Conservation (phyloP, 2,888 invertebrate genomes). For the Chrysodeixis includens region DNA sequence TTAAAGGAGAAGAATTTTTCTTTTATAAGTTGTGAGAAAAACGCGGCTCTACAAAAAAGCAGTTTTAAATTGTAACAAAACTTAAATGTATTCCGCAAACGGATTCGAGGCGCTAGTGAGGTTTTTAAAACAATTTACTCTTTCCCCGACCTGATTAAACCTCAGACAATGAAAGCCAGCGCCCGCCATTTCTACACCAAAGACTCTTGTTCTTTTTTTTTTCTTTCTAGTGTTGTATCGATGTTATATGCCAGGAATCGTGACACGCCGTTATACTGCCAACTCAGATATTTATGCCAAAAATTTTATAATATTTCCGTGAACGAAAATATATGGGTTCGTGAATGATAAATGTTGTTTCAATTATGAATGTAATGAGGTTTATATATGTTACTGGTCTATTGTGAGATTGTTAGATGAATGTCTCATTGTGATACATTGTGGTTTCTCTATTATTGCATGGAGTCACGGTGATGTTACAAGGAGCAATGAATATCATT, state of each 20-base stretch:
- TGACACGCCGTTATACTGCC: slow-evolving; percentile 5
- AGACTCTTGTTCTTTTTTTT: not conserved
- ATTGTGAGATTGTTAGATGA: not conserved
- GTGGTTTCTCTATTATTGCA: not conserved
- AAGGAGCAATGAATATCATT: not conserved
- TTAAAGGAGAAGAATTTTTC: no score
- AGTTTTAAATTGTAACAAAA: not conserved
- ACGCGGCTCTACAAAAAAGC: not conserved
- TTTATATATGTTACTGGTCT: not conserved
- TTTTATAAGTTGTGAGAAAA: not conserved
- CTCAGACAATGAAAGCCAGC: not conserved
- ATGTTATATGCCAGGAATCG: slow-evolving; percentile 3
- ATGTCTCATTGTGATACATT: not conserved
- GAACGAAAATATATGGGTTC: not conserved
- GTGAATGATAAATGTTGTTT: slow-evolving; percentile 8
- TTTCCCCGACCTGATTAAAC: slow-evolving; percentile 9
- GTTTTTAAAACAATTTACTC: slow-evolving; percentile 7
- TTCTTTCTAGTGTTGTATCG: not conserved
- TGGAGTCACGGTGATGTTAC: not conserved
- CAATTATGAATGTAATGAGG: slow-evolving; percentile 7
- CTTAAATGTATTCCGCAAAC: not conserved
- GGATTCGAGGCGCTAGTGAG: not conserved
- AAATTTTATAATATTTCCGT: slow-evolving; percentile 9
- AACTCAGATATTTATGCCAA: slow-evolving; percentile 6
- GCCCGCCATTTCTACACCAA: not conserved